Evolutionary conservation across 2,113 vertebrate species (phyloP).

Genomic region (Planiliza haematocheilus): DNA sequence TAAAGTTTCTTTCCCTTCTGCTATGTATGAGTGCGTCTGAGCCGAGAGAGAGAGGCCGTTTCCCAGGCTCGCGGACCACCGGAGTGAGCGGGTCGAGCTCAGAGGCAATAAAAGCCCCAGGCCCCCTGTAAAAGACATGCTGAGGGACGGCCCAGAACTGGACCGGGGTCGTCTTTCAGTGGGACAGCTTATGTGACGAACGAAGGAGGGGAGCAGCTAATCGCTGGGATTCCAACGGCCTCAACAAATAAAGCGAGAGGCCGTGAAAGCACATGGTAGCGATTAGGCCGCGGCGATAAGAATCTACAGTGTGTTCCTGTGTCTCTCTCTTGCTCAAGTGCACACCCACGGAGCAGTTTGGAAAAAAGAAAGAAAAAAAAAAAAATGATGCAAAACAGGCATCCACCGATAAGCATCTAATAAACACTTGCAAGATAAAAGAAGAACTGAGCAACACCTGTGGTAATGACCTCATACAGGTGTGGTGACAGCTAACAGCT

Average conservation of each 20-base stretch:
- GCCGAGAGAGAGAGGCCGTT: slow-evolving; percentile 37
- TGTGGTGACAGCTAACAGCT: slow-evolving; percentile 34
- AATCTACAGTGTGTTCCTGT: slow-evolving; percentile 54
- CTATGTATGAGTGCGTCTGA: slow-evolving; percentile 42
- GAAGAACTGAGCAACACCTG: slow-evolving; percentile 52
- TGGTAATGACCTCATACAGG: slow-evolving; percentile 54
- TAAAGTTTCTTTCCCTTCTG: not conserved
- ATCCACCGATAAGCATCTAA: slow-evolving; percentile 69
- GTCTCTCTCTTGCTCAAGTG: slow-evolving; percentile 30
- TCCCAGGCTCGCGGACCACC: slow-evolving; percentile 71
- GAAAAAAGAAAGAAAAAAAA: too few relatives aligned
- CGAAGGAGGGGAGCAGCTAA: slow-evolving; percentile 77
- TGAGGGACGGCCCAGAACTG: slow-evolving; percentile 47
- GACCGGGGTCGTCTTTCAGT: slow-evolving; percentile 72
- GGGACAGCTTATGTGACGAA: slow-evolving; percentile 78
- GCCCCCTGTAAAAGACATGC: slow-evolving; percentile 55
- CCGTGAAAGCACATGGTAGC: slow-evolving; percentile 86
- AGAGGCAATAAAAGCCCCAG: slow-evolving; percentile 66
- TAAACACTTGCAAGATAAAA: slow-evolving; percentile 15
- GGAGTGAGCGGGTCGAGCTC: slow-evolving; percentile 62
- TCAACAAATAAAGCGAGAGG: slow-evolving; percentile 82
- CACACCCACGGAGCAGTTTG: slow-evolving; percentile 39
- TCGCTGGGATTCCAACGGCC: slow-evolving; percentile 85
- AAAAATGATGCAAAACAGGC: slow-evolving; percentile 76
- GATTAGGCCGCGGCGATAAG: slow-evolving; percentile 77